Conservation (phyloP, 2,113 vertebrate genomes). For the Psilopogon haemacephalus region DNA sequence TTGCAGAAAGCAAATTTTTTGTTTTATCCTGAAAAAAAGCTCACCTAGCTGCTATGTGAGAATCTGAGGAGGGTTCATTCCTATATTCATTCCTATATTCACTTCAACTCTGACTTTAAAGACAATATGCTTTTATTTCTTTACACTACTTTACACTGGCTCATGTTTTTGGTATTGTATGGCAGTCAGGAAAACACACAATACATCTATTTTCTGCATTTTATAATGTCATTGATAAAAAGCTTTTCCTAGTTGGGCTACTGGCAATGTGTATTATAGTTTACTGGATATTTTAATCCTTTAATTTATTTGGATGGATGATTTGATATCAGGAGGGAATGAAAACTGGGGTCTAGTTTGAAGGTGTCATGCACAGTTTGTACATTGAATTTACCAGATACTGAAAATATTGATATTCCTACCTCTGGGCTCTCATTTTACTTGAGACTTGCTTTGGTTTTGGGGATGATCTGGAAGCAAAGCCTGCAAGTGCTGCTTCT, state of each 20-base stretch:
- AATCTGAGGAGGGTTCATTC: neutral
- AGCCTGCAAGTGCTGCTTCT: neutral
- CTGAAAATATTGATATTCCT: neutral
- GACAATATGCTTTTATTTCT: neutral
- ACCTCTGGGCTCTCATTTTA: neutral
- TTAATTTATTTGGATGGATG: neutral
- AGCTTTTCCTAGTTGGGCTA: neutral
- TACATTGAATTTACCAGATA: neutral
- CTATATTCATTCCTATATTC: neutral
- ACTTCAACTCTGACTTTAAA: neutral
- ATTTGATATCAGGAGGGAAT: neutral
- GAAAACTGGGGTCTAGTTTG: neutral
- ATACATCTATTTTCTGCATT: neutral
- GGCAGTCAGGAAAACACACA: neutral
- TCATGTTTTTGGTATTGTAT: neutral
- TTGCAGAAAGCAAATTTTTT: neutral
- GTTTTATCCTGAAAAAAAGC: neutral
- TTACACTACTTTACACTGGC: neutral
- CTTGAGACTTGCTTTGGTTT: neutral
- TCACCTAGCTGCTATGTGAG: neutral
- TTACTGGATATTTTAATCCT: neutral
- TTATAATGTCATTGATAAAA: neutral
- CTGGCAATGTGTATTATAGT: neutral
- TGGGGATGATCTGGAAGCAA: neutral
- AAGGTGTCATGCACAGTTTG: neutral